phyloP scores from a whole-genome alignment of 2,113 vertebrate species.

The Cygnus buccinator region DNA sequence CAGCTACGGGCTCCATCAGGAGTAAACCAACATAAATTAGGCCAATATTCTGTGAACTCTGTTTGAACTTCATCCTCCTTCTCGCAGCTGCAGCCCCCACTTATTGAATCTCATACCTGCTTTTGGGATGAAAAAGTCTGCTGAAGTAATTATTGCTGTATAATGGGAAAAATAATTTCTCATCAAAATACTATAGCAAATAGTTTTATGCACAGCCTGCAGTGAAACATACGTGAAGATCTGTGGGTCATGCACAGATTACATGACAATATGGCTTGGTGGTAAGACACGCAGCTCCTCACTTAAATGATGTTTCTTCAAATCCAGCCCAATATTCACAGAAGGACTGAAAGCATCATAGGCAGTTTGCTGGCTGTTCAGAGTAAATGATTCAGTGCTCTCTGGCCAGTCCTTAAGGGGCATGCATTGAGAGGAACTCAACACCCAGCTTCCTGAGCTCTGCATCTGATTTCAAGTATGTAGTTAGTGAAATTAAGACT shows the following conservation, averaged over 20 bases:
- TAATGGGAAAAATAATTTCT: neutral
- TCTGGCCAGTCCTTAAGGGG: neutral
- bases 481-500: neutral
- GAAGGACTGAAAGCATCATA: neutral
- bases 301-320: neutral
- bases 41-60: neutral
- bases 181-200: neutral
- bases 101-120: neutral
- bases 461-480: neutral
- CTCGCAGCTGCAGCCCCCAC: neutral
- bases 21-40: neutral
- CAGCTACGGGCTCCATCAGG: neutral
- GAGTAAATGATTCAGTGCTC: neutral
- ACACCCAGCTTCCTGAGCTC: neutral
- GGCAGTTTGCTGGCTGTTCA: neutral
- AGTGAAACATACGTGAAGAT: neutral
- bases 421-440: accelerated
- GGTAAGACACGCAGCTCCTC: neutral
- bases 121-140: neutral
- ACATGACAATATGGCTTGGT: neutral
- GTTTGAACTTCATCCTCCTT: neutral
- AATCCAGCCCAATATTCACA: neutral
- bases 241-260: neutral
- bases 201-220: neutral
- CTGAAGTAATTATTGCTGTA: neutral